Evolutionary conservation across 2,888 invertebrate genomes (phyloP), one percentile per base, ranked within the genome.

Genomic region (Lithosia quadra): DNA sequence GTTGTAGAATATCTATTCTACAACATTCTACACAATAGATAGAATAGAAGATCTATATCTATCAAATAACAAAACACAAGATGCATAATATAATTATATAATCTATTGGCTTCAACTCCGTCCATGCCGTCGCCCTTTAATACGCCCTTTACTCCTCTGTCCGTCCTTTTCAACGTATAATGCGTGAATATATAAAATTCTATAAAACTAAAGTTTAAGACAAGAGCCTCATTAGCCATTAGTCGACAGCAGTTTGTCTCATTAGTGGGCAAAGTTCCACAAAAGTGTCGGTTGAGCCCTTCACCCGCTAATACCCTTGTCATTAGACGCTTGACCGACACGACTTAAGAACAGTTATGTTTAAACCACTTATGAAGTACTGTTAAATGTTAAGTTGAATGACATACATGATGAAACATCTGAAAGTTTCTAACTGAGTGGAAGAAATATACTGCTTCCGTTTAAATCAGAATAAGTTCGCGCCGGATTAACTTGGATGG

Each of bases 301-400:
- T 28, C 10, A 10, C 59, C 10, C 64, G 10, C 33, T 49, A 24
- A 56, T 58, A 65, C 59, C 59, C 49, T 65, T 65, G 60, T 60
- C 60, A 65, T 60, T n/a, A 60, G 33, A 65, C 59, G 22, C 53
- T 53, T 60, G 34, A 59, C 33, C 65, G 59, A 36, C 59, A 22
- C 53, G 43, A 24, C 60, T 49, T 65, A 60, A 60, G 3, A 53
- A 65, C 21, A 34, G 34, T 65, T 53, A 53, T 10, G 59, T 60
- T 58, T 8, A 65, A 33, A 60, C 59, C 18, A 24, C 64, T 59
- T 36, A 36, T 15, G 49, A 10, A 33, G 62, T 49, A 49, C 49
- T 2, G 49, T 43, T 49, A 10, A 28, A 28, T 49, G 39, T 5
- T 22, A 21, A 36, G 34, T 59, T 59, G 34, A 24, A 28, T 22